Evolutionary conservation across 2,797 vertebrate genomes (phyloP).

Genomic region (Sebastes taczanowskii): DNA sequence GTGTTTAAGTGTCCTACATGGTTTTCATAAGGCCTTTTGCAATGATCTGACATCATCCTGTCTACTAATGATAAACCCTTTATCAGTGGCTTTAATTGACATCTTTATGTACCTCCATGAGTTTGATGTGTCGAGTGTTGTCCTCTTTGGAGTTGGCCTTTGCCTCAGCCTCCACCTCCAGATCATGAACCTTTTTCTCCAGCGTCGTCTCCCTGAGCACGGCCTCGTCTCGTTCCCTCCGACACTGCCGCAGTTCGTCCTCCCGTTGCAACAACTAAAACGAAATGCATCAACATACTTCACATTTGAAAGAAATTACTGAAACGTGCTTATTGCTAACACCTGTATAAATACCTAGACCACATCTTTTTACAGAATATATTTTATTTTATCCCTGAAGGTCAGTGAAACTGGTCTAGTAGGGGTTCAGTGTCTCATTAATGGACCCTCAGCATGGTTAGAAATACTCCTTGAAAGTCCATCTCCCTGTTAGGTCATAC

Average conservation of each 20-base stretch:
- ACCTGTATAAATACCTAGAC: background rate
- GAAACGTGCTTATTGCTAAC: background rate
- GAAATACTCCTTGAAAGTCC: constrained; percentile 1
- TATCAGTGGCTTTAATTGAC: background rate
- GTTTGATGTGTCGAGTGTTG: constrained; percentile 87
- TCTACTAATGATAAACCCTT: background rate
- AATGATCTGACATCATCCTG: background rate
- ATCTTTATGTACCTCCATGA: constrained; percentile 87
- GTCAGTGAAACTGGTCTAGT: background rate
- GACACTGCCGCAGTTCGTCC: constrained; percentile 86
- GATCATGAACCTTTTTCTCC: constrained; percentile 86
- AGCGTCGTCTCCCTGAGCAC: constrained; percentile 83
- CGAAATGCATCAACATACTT: background rate
- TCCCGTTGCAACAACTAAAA: constrained; percentile 86
- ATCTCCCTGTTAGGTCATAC: background rate
- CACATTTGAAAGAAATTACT: background rate
- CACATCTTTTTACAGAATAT: background rate
- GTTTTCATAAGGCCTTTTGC: background rate
- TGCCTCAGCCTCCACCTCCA: constrained; percentile 88
- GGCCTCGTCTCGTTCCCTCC: constrained; percentile 88
- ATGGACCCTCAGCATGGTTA: background rate
- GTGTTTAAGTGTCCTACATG: background rate
- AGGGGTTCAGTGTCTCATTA: background rate
- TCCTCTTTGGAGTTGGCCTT: constrained; percentile 87
- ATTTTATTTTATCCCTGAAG: background rate